Conservation (phyloP, 2,113 vertebrate species). For the Fregata magnificens region DNA sequence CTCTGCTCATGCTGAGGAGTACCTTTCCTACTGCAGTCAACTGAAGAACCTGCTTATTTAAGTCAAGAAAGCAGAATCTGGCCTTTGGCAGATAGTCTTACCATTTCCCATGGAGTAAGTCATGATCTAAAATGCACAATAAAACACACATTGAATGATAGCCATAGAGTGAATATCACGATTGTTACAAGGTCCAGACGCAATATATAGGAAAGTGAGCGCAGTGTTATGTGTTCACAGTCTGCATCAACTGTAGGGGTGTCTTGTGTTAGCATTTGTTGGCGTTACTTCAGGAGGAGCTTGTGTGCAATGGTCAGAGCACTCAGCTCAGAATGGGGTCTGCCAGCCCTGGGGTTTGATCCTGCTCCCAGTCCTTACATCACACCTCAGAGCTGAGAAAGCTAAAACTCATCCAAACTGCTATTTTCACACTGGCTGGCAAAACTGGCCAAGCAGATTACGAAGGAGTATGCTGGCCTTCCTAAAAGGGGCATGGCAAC, state of each 20-base stretch:
- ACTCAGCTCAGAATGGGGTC: background rate
- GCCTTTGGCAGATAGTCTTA: background rate
- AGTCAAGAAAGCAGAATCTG: background rate
- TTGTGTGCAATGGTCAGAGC: background rate
- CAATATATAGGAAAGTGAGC: rapidly evolving
- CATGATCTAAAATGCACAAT: background rate
- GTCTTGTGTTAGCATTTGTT: background rate
- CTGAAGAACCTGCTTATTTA: background rate
- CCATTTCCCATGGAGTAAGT: background rate
- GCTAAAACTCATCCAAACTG: background rate
- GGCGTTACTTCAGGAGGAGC: background rate
- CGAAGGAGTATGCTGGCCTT: background rate
- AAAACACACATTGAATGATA: background rate
- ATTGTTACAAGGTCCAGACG: background rate
- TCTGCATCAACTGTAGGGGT: rapidly evolving
- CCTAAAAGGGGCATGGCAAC: background rate
- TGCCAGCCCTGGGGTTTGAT: background rate
- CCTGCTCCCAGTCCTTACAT: background rate
- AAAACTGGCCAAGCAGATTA: background rate
- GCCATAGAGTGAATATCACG: background rate
- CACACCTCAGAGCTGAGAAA: background rate
- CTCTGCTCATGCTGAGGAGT: background rate
- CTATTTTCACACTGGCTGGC: background rate
- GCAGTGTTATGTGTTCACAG: background rate
- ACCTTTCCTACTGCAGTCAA: background rate